phyloP scores from a whole-genome alignment of 1,140 invertebrate genomes.

The Coelopa frigida region DNA sequence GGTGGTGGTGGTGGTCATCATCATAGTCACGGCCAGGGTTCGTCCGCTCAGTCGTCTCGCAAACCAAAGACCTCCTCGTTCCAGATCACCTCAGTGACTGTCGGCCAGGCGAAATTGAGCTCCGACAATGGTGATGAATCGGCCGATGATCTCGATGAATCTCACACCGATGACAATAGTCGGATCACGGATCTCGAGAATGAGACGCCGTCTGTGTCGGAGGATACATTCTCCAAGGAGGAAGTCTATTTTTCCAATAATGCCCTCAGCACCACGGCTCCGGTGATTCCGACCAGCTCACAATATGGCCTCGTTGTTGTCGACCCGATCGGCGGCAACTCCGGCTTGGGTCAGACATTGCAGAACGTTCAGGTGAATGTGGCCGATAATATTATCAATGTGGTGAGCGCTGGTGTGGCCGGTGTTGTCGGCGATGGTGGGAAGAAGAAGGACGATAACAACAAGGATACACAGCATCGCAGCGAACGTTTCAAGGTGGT shows the following conservation, averaged over 20 bases:
- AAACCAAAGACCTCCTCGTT: constrained; percentile 66
- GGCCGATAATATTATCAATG: constrained; percentile 57
- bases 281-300: constrained; percentile 75
- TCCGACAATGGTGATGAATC: constrained; percentile 86
- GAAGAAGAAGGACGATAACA: constrained; percentile 56
- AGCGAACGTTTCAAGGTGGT: constrained; percentile 92
- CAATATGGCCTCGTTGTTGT: constrained; percentile 77
- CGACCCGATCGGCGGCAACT: constrained; percentile 44
- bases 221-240: constrained; percentile 75
- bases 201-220: constrained; percentile 77
- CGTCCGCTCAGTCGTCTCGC: constrained; percentile 14
- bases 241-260: constrained; percentile 72
- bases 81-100: constrained; percentile 85
- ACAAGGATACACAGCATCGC: constrained; percentile 64
- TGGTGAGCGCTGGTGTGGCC: constrained; percentile 50
- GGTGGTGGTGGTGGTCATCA: constrained; percentile 7
- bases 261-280: constrained; percentile 65
- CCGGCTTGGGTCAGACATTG: constrained; percentile 31
- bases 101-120: constrained; percentile 57
- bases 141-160: constrained; percentile 88
- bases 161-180: constrained; percentile 80
- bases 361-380: constrained; percentile 56
- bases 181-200: constrained; percentile 73
- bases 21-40: too few species aligned
- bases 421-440: constrained; percentile 42